These are phyloP conservation scores for Drosophila merina DNA, from an alignment of 2,888 invertebrate species.

Conservation along the genomic window DNA sequence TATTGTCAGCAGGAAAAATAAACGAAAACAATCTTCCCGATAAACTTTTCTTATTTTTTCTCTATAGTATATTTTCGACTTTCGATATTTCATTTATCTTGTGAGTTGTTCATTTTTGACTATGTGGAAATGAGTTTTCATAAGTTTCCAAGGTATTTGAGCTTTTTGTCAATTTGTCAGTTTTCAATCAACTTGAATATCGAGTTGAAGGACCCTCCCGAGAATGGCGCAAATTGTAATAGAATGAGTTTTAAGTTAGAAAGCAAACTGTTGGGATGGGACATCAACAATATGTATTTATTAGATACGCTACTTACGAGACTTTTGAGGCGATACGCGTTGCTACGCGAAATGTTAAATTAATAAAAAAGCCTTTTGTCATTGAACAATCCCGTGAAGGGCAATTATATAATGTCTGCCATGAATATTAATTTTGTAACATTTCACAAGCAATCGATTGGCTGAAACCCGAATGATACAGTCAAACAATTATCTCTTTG, in stretches of 20 bases:
- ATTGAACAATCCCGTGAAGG: too few relatives aligned
- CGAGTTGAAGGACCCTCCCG: slow-evolving; percentile 1
- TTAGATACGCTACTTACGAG: not conserved
- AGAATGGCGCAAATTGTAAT: slow-evolving; percentile 15
- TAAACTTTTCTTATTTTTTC: slow-evolving; percentile 38
- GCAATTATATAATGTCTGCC: too few relatives aligned
- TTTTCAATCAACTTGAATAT: slow-evolving; percentile 27
- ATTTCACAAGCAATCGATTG: slow-evolving; percentile 21
- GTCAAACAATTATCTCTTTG: slow-evolving; percentile 2
- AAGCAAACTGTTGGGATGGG: not conserved
- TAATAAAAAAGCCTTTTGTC: not conserved
- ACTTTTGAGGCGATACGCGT: not conserved
- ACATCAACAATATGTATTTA: not conserved
- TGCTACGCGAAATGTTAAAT: not conserved
- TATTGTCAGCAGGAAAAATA: slow-evolving; percentile 51
- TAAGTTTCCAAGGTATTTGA: slow-evolving; percentile 37
- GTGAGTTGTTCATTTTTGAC: slow-evolving; percentile 51
- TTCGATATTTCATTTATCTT: slow-evolving; percentile 59
- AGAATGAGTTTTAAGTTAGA: not conserved
- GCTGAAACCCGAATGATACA: slow-evolving; percentile 2
- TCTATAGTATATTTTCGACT: slow-evolving; percentile 15
- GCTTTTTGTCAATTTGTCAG: slow-evolving; percentile 36
- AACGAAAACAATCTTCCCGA: slow-evolving; percentile 31
- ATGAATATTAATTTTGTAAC: slow-evolving; percentile 12
- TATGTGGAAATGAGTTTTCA: slow-evolving; percentile 29